Base-by-base conservation (phyloP, 2,888 invertebrate species). In the Harpagoxenus sublaevis region DNA sequence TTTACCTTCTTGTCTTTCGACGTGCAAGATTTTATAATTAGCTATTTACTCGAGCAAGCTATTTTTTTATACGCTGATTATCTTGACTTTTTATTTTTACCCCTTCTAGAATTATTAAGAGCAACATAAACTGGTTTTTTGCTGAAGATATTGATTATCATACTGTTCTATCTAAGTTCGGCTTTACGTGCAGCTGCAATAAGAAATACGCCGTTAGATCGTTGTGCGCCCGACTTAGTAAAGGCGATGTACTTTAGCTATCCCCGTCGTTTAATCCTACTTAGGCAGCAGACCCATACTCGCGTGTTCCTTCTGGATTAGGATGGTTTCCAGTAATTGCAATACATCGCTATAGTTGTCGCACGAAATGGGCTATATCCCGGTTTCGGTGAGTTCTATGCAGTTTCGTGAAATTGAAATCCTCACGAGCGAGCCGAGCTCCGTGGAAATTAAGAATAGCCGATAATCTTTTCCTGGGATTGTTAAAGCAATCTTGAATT, bases 321-420 rank as follows among this genome's bases (percentile, higher is more conserved):
- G 82, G 84, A 63, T 75, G 75, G 65, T 66, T 57, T 70, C 63
- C 60, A 45, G 83, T 83, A 85, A 85, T 84, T 85, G 84, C 83
- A 75, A 85, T 85, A 85, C 75, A 75, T 85, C 45, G 75, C 48
- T 57, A 57, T 81, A 81, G 71, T 71, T 81, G 79, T 70, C 74
- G 57, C 70, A 66, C 45, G 78, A 70, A 79, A 79, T 70, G 53
- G 70, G 62, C 62, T 79, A 23, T 79, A 79, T 79, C 45, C 53
- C 42, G 62, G 62, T 79, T 63, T 55, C 48, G 12, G 35, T 42
- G 60, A 68, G 57, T 45, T 1, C 48, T 51, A 51, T 55, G 75
- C 42, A 75, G 74, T 45, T n/a, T 51, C 31, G 53, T 53, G 73
- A 81, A 81, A 71, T 71, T 81, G 79, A 81, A 81, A 71, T 81